Evolutionary conservation across 2,888 invertebrate genomes (phyloP).

Genomic region (Oscheius onirici): DNA sequence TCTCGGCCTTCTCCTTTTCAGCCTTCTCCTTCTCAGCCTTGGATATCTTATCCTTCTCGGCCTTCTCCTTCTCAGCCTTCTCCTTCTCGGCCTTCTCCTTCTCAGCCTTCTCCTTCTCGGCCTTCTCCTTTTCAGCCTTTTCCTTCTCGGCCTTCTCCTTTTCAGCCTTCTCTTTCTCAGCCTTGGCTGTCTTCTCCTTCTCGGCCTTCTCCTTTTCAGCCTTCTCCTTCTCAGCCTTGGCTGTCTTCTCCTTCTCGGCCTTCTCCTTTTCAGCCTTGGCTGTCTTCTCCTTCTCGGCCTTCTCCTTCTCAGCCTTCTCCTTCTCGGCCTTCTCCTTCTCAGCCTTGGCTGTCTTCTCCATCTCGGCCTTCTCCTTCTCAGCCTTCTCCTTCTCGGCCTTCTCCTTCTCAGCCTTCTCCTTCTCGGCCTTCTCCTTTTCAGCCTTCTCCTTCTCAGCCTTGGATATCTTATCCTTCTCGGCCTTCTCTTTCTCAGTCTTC

Average conservation of each 20-base stretch:
- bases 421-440: slow-evolving; percentile 11
- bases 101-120: slow-evolving; percentile 23
- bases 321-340: slow-evolving; percentile 14
- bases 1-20: slow-evolving; percentile 17
- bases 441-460: slow-evolving; percentile 18
- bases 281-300: slow-evolving; percentile 1
- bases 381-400: slow-evolving; percentile 33
- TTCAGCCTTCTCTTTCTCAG: slow-evolving; percentile 19
- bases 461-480: slow-evolving; percentile 19
- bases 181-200: neutral
- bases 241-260: slow-evolving; percentile 5
- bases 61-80: neutral
- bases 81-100: neutral
- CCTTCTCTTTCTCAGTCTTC: slow-evolving; percentile 30
- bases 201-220: slow-evolving; percentile 14
- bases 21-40: slow-evolving; percentile 20
- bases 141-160: slow-evolving; percentile 25
- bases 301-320: neutral
- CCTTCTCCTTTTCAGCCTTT: slow-evolving; percentile 28
- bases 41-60: slow-evolving; percentile 17
- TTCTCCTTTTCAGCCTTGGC: slow-evolving; percentile 2
- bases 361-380: slow-evolving; percentile 8
- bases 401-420: too few species aligned
- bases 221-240: slow-evolving; percentile 18
- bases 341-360: neutral